phyloP scores from a whole-genome alignment of 2,113 vertebrate species.

The Hippocampus abdominalis region DNA sequence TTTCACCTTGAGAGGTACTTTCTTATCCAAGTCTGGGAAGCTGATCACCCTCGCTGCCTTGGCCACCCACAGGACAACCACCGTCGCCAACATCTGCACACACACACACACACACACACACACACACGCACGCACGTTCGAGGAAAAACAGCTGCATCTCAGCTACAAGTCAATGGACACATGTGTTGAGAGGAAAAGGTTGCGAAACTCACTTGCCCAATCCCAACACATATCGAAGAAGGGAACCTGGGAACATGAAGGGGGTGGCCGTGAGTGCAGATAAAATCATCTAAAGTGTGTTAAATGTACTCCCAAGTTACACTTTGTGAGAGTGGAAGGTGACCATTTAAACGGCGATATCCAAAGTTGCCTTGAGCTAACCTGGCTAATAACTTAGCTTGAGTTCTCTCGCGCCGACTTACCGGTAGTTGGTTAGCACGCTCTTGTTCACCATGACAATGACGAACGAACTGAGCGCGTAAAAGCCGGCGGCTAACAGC shows the following conservation, averaged over 20 bases:
- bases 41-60: conserved; percentile 88
- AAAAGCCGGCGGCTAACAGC: conserved; percentile 84
- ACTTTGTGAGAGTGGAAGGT: not conserved
- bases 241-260: conserved; percentile 79
- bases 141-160: not conserved
- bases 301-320: not conserved
- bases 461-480: conserved; percentile 86
- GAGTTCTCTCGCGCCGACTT: conserved; percentile 16
- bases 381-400: conserved; percentile 37
- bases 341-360: not conserved
- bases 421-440: conserved; percentile 87
- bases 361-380: conserved; percentile 5
- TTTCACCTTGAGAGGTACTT: conserved; percentile 84
- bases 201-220: conserved; percentile 86
- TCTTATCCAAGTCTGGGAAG: conserved; percentile 86
- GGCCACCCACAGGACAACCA: conserved; percentile 87
- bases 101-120: conserved; percentile 2
- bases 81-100: conserved; percentile 89
- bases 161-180: not conserved
- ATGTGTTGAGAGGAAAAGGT: too few species aligned
- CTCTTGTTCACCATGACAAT: conserved; percentile 92
- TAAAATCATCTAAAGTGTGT: not conserved
- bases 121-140: not conserved
- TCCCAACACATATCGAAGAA: conserved; percentile 90
- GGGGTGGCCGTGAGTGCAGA: not conserved